Base-by-base conservation (phyloP, 2,113 vertebrate species). In the Ceuthmochares aereus region DNA sequence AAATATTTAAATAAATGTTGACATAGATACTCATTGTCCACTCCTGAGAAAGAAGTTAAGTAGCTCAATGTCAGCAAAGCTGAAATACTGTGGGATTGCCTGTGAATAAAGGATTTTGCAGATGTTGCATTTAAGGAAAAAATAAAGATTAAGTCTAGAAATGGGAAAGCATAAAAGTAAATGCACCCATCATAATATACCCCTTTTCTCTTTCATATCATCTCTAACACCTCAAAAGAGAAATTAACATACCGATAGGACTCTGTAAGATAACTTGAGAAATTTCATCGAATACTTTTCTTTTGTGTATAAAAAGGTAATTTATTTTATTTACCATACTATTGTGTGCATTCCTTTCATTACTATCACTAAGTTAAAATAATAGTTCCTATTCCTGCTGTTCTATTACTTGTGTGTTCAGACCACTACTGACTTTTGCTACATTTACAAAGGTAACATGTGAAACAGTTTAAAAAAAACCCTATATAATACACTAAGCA, bases 401-500 rank as follows among this genome's bases (percentile, higher is more conserved):
- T 21, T 47, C 43, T 64, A 0, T n/a, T 34, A 40, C 36, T 3
- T n/a, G 16, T 9, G 15, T 55, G 34, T 22, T 40, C 8, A 20
- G 30, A 20, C 51, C 23, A 10, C 13, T 83, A 0, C 37, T 29
- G 36, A 47, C 20, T 32, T 45, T 51, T 0, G 0, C 40, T 34
- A 5, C 10, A 1, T 34, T 49, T 23, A 23, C 14, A 23, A 43
- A 75, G 30, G 34, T 69, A 56, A 54, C 23, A 26, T 0, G 0
- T 26, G 30, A n/a, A 73, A 51, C 22, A 40, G 26, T n/a, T 30
- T 5, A 34, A 21, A 30, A 20, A 26, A 7, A 1, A 9, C 10
- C 37, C 29, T 49, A 3, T 13, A 9, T 15, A 5, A 27, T 21
- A 7, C 6, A 5, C 18, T 59, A 43, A 40, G 12, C 0, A 0